Percentiles rank a stretch among this genome's conserved stretches.
phyloP scores from a whole-genome alignment of 2,888 invertebrate species.

The Hoplodrina ambigua region DNA sequence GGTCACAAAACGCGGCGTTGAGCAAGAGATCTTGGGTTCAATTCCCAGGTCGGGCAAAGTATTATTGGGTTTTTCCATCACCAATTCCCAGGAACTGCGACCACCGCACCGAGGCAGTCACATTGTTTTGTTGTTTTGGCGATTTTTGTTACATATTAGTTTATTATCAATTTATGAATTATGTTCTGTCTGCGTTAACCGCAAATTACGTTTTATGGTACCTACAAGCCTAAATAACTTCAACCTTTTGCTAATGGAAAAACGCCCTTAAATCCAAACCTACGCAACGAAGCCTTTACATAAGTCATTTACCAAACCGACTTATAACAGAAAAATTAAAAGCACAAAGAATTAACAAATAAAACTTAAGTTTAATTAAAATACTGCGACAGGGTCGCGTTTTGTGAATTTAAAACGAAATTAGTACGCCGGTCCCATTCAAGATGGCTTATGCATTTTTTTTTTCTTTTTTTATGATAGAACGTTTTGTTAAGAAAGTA shows the following conservation, averaged over 20 bases:
- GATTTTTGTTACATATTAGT: too few species aligned
- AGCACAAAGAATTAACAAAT: constrained; percentile 47
- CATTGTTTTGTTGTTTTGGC: too few species aligned
- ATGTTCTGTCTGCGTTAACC: too few species aligned
- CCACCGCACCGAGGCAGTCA: too few species aligned
- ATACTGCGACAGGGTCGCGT: constrained; percentile 54
- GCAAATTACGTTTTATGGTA: too few species aligned
- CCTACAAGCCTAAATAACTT: neutral
- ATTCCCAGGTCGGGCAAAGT: too few species aligned
- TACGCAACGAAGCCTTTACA: neutral
- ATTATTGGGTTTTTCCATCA: too few species aligned
- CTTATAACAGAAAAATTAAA: constrained; percentile 14
- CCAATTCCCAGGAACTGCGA: too few species aligned
- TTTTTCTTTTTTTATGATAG: constrained; percentile 25
- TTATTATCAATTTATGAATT: too few species aligned
- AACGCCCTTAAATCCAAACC: neutral
- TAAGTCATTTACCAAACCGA: constrained; percentile 18
- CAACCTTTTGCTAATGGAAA: neutral
- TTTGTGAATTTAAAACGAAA: constrained; percentile 58
- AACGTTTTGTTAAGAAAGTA: constrained; percentile 22
- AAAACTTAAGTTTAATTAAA: constrained; percentile 53
- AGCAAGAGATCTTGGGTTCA: too few species aligned
- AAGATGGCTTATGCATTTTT: constrained; percentile 32
- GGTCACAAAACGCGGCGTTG: too few species aligned
- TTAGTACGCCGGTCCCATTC: constrained; percentile 12